Evolutionary conservation across 2,888 invertebrate genomes (phyloP).

Genomic region (Hypena proboscidalis): DNA sequence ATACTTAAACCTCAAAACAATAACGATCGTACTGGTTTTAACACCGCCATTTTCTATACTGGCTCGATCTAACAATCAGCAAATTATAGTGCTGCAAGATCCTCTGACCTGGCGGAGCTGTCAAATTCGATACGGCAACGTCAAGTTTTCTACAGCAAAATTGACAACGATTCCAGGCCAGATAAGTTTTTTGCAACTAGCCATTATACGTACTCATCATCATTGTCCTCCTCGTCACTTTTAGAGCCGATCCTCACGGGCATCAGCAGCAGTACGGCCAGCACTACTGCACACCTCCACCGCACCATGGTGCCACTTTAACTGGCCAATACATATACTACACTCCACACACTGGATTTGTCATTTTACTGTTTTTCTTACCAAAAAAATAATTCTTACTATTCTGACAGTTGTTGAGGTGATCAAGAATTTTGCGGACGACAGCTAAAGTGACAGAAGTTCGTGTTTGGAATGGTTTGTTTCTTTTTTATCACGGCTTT

Average conservation of each 20-base stretch:
- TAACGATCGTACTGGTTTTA: no score
- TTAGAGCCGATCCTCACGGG: constrained; percentile 57
- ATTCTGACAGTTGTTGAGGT: constrained; percentile 37
- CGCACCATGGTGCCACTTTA: constrained; percentile 64
- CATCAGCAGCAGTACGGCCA: constrained; percentile 68
- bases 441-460: constrained; percentile 60
- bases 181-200: not conserved
- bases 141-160: no score
- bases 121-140: no score
- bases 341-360: constrained; percentile 68
- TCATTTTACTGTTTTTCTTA: constrained; percentile 64
- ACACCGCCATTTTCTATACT: no score
- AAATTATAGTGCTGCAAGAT: no score
- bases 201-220: constrained; percentile 54
- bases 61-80: no score
- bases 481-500: constrained; percentile 48
- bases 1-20: no score
- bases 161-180: no score
- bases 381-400: constrained; percentile 57
- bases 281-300: constrained; percentile 67
- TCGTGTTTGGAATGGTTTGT: constrained; percentile 72
- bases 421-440: constrained; percentile 59
- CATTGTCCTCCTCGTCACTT: constrained; percentile 61
- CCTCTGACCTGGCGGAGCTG: no score
- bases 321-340: constrained; percentile 35